A percentile compares a stretch with the other conserved stretches of the same genome.
Conservation (phyloP, 2,888 invertebrate species). For the Reticulitermes lucifugus region DNA sequence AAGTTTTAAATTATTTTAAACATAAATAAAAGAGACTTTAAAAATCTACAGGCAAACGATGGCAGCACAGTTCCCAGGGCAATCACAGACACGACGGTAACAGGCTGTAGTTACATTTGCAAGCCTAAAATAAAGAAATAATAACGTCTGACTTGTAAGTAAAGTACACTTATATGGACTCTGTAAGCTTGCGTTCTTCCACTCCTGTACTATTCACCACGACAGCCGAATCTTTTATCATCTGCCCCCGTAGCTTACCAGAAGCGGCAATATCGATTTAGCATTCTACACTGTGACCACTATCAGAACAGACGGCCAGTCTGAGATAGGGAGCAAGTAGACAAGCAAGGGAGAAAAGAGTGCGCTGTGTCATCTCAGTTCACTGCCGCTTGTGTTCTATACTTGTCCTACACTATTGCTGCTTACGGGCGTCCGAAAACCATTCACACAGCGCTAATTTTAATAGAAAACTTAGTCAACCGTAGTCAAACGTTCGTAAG, state of each 20-base stretch:
- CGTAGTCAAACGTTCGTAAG: not conserved
- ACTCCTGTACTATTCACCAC: not conserved
- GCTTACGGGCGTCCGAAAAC: constrained; percentile 15
- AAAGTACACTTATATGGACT: not conserved
- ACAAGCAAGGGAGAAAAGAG: too few relatives aligned
- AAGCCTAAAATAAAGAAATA: too few relatives aligned
- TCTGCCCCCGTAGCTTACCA: not conserved
- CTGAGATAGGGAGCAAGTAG: not conserved
- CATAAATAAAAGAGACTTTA: too few relatives aligned
- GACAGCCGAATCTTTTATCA: not conserved
- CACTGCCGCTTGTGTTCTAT: not conserved
- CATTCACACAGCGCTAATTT: constrained; percentile 4
- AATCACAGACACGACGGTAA: too few relatives aligned
- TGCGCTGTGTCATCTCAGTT: not conserved
- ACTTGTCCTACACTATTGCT: not conserved
- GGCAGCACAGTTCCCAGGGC: too few relatives aligned
- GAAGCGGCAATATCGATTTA: not conserved
- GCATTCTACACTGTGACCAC: not conserved
- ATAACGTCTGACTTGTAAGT: too few relatives aligned
- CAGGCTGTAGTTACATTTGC: too few relatives aligned
- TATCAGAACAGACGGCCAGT: too few relatives aligned
- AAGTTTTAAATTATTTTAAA: too few relatives aligned
- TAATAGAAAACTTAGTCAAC: constrained; percentile 24
- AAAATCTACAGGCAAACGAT: too few relatives aligned
- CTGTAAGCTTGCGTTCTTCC: not conserved